Conservation (phyloP, 2,888 invertebrate genomes). For the Xylota segnis region DNA sequence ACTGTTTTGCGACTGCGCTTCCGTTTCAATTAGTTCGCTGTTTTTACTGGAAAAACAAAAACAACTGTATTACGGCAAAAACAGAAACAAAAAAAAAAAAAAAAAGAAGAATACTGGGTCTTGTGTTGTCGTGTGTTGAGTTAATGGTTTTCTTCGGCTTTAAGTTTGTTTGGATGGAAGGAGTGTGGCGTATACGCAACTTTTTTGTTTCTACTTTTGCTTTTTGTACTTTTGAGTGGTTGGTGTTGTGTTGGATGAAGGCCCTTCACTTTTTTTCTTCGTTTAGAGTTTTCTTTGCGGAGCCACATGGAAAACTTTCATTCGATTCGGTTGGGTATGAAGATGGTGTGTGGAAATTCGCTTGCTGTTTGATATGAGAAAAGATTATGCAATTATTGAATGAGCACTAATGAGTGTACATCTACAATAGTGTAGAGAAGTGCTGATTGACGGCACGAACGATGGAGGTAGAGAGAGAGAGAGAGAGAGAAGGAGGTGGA, state of each 20-base stretch:
- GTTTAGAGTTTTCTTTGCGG: slow-evolving; percentile 21
- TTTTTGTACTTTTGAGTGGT: slow-evolving; percentile 33
- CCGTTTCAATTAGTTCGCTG: slow-evolving; percentile 66
- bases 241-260: slow-evolving; percentile 19
- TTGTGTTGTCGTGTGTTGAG: not conserved
- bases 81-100: slow-evolving; percentile 5
- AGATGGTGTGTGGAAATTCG: slow-evolving; percentile 20
- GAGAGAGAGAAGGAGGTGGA: not conserved
- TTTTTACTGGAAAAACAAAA: slow-evolving; percentile 51
- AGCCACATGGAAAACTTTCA: slow-evolving; percentile 12
- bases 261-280: slow-evolving; percentile 51
- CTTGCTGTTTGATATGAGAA: slow-evolving; percentile 14
- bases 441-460: slow-evolving; percentile 11
- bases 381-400: slow-evolving; percentile 31
- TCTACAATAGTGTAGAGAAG: slow-evolving; percentile 13
- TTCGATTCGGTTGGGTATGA: slow-evolving; percentile 16
- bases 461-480: not conserved
- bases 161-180: slow-evolving; percentile 15
- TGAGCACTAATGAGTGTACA: slow-evolving; percentile 9
- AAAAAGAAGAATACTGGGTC: not conserved
- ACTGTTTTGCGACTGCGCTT: slow-evolving; percentile 74
- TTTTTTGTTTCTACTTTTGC: slow-evolving; percentile 29
- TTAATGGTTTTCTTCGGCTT: slow-evolving; percentile 11
- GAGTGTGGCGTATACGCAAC: slow-evolving; percentile 67
- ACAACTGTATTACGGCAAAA: slow-evolving; percentile 21